Percentiles rank a stretch among this genome's conserved stretches.
phyloP scores from a whole-genome alignment of 2,113 vertebrate genomes.

The Scytalopus superciliaris region DNA sequence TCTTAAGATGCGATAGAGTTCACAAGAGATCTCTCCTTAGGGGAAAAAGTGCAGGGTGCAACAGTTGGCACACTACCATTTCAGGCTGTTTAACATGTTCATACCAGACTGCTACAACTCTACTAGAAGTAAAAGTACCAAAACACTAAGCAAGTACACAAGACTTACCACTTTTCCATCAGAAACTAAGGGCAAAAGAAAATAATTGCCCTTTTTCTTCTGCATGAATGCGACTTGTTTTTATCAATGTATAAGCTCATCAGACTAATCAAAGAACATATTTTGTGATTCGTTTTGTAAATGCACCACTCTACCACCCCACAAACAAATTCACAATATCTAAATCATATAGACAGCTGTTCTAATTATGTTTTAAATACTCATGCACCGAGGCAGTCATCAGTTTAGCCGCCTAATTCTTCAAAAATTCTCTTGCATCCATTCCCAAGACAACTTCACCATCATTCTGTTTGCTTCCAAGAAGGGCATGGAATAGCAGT shows the following conservation, averaged over 20 bases:
- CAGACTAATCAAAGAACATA: neutral
- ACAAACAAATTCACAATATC: neutral
- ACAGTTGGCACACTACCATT: neutral
- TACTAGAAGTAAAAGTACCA: neutral
- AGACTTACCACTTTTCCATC: neutral
- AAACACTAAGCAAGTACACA: neutral
- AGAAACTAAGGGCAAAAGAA: neutral
- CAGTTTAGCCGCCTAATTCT: neutral
- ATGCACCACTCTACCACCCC: neutral
- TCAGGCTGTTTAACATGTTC: neutral
- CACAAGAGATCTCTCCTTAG: neutral
- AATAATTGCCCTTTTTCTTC: neutral
- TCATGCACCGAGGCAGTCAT: neutral
- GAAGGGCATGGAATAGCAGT: neutral
- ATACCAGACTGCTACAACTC: neutral
- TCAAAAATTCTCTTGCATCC: neutral
- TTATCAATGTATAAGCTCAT: neutral
- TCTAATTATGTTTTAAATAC: neutral
- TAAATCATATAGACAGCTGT: neutral
- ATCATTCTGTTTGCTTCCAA: neutral
- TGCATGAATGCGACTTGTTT: neutral
- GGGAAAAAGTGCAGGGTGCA: neutral
- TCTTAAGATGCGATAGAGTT: neutral
- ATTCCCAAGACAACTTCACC: neutral
- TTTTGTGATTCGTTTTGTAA: neutral